These are phyloP conservation scores for Ametastegia equiseti DNA, from an alignment of 2,888 invertebrate species.

Conservation along the genomic window DNA sequence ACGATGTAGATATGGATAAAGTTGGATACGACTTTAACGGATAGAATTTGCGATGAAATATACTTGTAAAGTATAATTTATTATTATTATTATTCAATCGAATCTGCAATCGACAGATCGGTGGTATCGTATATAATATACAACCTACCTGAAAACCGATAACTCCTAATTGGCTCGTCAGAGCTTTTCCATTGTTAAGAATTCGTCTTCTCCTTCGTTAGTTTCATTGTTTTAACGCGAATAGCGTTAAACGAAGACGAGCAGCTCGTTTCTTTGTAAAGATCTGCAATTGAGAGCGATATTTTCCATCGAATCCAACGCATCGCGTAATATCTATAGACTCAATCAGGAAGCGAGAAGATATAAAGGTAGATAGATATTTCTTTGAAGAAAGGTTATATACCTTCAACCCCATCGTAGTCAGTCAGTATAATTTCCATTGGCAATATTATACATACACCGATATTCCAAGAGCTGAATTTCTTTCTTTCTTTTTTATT, in stretches of 20 bases:
- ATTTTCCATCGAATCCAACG: too few species aligned
- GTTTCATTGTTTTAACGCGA: neutral
- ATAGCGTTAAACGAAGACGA: neutral
- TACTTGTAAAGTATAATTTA: neutral
- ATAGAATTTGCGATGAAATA: neutral
- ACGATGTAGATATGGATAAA: neutral
- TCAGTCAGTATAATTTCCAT: neutral
- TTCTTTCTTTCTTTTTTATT: too few species aligned
- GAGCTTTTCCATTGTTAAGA: neutral
- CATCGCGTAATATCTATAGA: neutral
- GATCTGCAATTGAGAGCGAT: neutral
- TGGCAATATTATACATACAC: neutral
- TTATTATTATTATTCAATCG: neutral
- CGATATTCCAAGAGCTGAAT: neutral
- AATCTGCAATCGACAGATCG: neutral
- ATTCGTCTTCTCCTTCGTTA: neutral
- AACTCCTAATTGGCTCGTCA: neutral
- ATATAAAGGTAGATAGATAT: neutral
- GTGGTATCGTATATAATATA: neutral
- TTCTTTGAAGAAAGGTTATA: neutral
- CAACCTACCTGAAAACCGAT: neutral
- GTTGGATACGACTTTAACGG: neutral
- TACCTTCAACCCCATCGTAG: too few species aligned
- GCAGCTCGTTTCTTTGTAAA: neutral
- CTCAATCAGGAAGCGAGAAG: neutral